These are phyloP conservation scores for Morphnarchus princeps DNA, from an alignment of 2,113 vertebrate genomes.

Conservation along the genomic window DNA sequence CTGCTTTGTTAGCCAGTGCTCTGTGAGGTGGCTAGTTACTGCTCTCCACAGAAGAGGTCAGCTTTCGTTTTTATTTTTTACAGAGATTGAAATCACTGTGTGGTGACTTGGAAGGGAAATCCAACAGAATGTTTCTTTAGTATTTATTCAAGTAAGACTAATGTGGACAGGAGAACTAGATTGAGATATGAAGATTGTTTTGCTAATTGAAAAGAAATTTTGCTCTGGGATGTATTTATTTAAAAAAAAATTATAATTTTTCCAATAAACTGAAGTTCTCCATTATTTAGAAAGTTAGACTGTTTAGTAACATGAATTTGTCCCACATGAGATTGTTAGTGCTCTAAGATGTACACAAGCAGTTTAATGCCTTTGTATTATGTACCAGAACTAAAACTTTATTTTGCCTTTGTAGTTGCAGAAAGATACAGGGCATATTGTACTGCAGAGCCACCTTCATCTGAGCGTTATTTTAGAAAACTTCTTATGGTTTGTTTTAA, in stretches of 20 bases:
- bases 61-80: not conserved
- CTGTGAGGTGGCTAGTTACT: not conserved
- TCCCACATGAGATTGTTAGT: not conserved
- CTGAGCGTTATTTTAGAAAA: not conserved
- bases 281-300: not conserved
- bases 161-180: not conserved
- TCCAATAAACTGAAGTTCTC: not conserved
- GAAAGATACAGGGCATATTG: not conserved
- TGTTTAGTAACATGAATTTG: not conserved
- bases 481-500: not conserved
- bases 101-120: not conserved
- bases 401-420: not conserved
- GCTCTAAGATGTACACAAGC: not conserved
- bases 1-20: not conserved
- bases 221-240: not conserved
- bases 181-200: not conserved
- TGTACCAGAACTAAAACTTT: not conserved
- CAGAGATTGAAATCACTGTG: not conserved
- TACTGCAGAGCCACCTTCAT: not conserved
- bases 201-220: not conserved
- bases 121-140: not conserved
- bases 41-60: rapidly evolving
- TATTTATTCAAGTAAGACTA: not conserved
- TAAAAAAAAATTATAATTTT: not conserved
- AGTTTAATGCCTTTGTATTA: not conserved